Percentiles rank a stretch among this genome's conserved stretches.
Evolutionary conservation across 2,888 invertebrate species (phyloP).

Genomic region (Pseudeuparius sepicola): DNA sequence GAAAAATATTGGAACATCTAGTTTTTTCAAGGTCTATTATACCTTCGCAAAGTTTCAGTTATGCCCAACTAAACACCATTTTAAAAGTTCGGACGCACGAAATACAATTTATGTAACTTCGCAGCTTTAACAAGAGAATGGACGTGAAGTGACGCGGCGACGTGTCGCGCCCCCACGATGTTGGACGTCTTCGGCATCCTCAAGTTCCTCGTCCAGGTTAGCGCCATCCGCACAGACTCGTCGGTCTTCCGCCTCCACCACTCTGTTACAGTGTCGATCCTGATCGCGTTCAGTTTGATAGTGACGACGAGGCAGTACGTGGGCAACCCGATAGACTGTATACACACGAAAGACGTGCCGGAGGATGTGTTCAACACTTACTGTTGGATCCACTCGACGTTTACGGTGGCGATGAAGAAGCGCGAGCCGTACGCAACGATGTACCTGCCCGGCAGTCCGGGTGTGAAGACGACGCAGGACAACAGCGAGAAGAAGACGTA

Average conservation of each 20-base stretch:
- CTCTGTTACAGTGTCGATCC: conserved; percentile 71
- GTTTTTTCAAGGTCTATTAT: no score
- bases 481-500: conserved; percentile 53
- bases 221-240: conserved; percentile 83
- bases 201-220: conserved; percentile 88
- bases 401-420: conserved; percentile 68
- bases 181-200: conserved; percentile 94
- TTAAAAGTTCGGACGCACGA: no score
- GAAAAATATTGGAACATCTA: no score
- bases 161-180: no score
- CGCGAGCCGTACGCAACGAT: conserved; percentile 51
- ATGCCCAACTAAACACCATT: no score
- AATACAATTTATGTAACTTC: no score
- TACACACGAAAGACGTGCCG: conserved; percentile 77
- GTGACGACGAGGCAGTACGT: conserved; percentile 82
- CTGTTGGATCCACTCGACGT: conserved; percentile 90
- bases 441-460: conserved; percentile 73
- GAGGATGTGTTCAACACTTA: conserved; percentile 83
- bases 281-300: conserved; percentile 73
- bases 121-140: no score
- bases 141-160: no score
- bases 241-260: conserved; percentile 79
- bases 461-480: conserved; percentile 52
- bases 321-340: conserved; percentile 82
- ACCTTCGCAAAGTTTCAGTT: no score